These are phyloP conservation scores for Drosophila prolongata DNA, from an alignment of 2,888 invertebrate species.

Conservation along the genomic window DNA sequence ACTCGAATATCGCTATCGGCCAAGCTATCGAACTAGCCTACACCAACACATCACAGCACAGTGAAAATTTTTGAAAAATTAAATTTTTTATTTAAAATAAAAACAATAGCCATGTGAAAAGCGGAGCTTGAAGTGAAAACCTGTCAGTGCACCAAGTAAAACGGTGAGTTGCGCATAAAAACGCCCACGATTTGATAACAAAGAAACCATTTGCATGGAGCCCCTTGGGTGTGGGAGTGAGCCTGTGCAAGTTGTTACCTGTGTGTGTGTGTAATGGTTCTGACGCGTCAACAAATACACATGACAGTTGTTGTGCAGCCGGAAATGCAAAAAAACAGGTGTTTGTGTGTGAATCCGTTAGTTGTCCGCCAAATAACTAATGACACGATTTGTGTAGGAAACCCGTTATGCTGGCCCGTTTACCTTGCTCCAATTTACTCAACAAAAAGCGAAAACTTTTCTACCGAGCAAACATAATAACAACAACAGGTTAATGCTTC, in stretches of 20 bases:
- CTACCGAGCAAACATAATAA: slow-evolving; percentile 17
- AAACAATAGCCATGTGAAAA: slow-evolving; percentile 61
- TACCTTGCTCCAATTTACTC: slow-evolving; percentile 65
- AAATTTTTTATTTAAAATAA: slow-evolving; percentile 22
- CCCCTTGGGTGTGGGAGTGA: slow-evolving; percentile 37
- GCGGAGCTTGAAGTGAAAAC: slow-evolving; percentile 18
- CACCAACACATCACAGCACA: slow-evolving; percentile 50
- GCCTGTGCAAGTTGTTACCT: slow-evolving; percentile 9
- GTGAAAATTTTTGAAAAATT: slow-evolving; percentile 40
- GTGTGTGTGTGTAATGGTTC: slow-evolving; percentile 19
- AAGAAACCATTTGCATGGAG: slow-evolving; percentile 50
- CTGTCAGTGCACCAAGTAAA: slow-evolving; percentile 28
- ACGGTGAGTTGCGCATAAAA: slow-evolving; percentile 55
- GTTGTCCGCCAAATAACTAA: not conserved
- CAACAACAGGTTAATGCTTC: slow-evolving; percentile 37
- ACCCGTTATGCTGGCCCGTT: slow-evolving; percentile 51
- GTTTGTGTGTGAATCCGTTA: slow-evolving; percentile 2
- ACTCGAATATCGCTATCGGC: slow-evolving; percentile 41
- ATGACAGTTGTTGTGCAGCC: slow-evolving; percentile 6
- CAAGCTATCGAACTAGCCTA: slow-evolving; percentile 54
- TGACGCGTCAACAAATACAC: slow-evolving; percentile 41
- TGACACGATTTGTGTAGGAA: slow-evolving; percentile 31
- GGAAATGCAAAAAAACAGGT: slow-evolving; percentile 14
- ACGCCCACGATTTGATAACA: slow-evolving; percentile 10
- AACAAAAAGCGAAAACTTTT: slow-evolving; percentile 69